Evolutionary conservation across 2,888 invertebrate genomes (phyloP).

Genomic region (Morpho achilles): DNA sequence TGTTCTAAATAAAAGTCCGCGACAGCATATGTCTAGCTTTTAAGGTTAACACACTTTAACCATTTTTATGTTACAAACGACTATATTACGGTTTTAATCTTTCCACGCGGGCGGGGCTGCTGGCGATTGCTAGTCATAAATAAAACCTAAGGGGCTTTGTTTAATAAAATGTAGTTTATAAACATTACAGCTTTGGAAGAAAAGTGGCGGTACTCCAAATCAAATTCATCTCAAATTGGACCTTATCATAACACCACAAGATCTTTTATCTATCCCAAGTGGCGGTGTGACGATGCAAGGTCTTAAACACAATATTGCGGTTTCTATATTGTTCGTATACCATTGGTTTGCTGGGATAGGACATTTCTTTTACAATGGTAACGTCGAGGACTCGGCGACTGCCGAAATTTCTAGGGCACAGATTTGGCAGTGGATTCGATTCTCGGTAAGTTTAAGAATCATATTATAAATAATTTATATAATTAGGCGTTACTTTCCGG

Average conservation of each 20-base stretch:
- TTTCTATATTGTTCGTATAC: constrained; percentile 83
- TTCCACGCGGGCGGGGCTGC: too few species aligned
- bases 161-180: background rate
- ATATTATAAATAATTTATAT: too few species aligned
- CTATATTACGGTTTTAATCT: too few species aligned
- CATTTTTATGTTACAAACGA: too few species aligned
- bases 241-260: constrained; percentile 57
- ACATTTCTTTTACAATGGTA: constrained; percentile 81
- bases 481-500: too few species aligned
- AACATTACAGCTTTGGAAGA: constrained; percentile 67
- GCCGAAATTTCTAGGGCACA: constrained; percentile 86
- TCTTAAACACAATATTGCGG: constrained; percentile 81
- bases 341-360: constrained; percentile 84
- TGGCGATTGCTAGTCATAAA: too few species aligned
- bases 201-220: constrained; percentile 65
- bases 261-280: constrained; percentile 78
- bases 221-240: constrained; percentile 67
- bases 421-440: constrained; percentile 85
- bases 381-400: constrained; percentile 86
- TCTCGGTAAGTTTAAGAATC: constrained; percentile 58
- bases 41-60: too few species aligned
- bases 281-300: constrained; percentile 83
- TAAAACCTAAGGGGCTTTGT: too few species aligned
- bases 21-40: too few species aligned
- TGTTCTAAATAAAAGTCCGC: too few species aligned